Evolutionary conservation across 2,113 vertebrate species (phyloP).

Genomic region (Paramisgurnus dabryanus): DNA sequence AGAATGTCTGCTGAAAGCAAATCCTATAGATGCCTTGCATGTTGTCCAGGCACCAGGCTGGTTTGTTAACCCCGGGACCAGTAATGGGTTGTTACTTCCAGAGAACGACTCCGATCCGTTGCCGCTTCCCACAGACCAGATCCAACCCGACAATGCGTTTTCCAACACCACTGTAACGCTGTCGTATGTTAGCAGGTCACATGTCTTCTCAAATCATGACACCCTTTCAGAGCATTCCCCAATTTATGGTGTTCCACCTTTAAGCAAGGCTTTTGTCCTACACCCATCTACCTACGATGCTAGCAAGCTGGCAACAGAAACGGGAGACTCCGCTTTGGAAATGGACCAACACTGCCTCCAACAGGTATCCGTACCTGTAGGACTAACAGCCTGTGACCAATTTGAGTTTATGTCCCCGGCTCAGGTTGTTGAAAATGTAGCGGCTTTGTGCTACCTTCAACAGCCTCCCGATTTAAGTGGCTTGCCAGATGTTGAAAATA

Average conservation of each 20-base stretch:
- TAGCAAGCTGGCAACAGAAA: conserved; percentile 56
- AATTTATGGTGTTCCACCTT: conserved; percentile 61
- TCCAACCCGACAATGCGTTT: conserved; percentile 74
- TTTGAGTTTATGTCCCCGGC: conserved; percentile 60
- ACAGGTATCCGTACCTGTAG: conserved; percentile 57
- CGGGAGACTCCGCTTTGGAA: conserved; percentile 46
- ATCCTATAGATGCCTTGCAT: conserved; percentile 60
- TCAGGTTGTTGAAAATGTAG: conserved; percentile 54
- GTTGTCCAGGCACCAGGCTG: conserved; percentile 65
- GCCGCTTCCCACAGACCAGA: conserved; percentile 64
- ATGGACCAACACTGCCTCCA: conserved; percentile 65
- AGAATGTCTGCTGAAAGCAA: conserved; percentile 61
- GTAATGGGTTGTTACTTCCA: conserved; percentile 59
- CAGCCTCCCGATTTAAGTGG: conserved; percentile 58
- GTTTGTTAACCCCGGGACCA: conserved; percentile 62
- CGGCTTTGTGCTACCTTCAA: conserved; percentile 42
- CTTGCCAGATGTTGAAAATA: conserved; percentile 36
- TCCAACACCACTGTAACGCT: conserved; percentile 78
- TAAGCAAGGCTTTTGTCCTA: conserved; percentile 65
- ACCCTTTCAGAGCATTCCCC: conserved; percentile 60
- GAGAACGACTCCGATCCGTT: conserved; percentile 54
- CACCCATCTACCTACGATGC: conserved; percentile 60
- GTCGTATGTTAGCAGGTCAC: conserved; percentile 78
- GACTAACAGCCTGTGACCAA: conserved; percentile 58
- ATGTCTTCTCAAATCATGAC: conserved; percentile 65